Evolutionary conservation across 2,888 invertebrate genomes (phyloP).

Genomic region (Pardosa pseudoannulata): DNA sequence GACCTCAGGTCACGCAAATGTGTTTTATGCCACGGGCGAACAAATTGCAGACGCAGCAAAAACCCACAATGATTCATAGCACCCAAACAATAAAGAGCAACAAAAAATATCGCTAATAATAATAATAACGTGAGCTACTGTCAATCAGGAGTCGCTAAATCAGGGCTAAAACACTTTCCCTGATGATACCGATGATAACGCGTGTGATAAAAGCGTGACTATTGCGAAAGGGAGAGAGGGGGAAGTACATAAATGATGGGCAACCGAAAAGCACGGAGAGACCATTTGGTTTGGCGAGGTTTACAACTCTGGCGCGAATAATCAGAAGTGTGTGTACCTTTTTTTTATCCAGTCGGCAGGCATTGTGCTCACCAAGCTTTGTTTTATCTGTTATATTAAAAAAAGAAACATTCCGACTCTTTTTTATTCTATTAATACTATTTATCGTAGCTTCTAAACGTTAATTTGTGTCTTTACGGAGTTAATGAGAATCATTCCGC

Average conservation of each 20-base stretch:
- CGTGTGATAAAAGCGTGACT: slow-evolving; percentile 37
- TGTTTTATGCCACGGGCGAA: background rate
- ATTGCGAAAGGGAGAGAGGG: background rate
- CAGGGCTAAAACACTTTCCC: slow-evolving; percentile 57
- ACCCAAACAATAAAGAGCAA: slow-evolving; percentile 24
- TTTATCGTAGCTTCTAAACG: no score
- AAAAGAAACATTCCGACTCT: no score
- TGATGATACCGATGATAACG: slow-evolving; percentile 38
- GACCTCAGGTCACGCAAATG: background rate
- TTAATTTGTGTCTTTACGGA: no score
- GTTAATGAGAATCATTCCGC: no score
- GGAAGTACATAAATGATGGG: slow-evolving; percentile 21
- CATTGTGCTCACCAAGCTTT: no score
- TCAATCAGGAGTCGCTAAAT: slow-evolving; percentile 61
- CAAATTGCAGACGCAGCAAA: slow-evolving; percentile 6
- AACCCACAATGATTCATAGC: slow-evolving; percentile 35
- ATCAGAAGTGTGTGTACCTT: no score
- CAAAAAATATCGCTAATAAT: slow-evolving; percentile 41
- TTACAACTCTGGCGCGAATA: no score
- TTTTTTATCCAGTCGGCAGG: no score
- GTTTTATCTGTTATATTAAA: no score
- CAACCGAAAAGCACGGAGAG: slow-evolving; percentile 19
- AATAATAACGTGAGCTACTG: slow-evolving; percentile 48
- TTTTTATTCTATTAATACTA: no score
- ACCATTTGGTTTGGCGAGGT: background rate